phyloP scores from a whole-genome alignment of 1,140 invertebrate genomes.

The Drosophila miranda region DNA sequence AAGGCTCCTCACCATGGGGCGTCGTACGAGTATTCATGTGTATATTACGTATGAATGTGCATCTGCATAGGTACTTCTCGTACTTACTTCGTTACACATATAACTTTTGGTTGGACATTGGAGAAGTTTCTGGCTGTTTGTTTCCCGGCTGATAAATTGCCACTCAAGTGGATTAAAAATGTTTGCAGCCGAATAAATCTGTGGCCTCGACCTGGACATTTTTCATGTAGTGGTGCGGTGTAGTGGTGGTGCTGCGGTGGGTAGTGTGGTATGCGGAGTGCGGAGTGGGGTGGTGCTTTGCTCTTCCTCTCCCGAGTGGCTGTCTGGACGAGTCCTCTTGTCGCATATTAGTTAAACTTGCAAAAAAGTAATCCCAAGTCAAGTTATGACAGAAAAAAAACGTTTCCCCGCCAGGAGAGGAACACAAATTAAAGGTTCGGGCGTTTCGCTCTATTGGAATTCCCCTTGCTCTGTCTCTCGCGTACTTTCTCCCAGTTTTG shows the following conservation, averaged over 20 bases:
- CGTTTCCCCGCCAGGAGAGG: background rate
- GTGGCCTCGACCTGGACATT: slow-evolving; percentile 54
- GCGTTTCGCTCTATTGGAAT: slow-evolving; percentile 27
- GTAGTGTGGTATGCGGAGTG: too few species aligned
- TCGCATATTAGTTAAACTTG: slow-evolving; percentile 12
- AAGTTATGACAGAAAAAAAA: slow-evolving; percentile 6
- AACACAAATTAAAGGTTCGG: slow-evolving; percentile 33
- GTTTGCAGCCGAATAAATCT: slow-evolving; percentile 66
- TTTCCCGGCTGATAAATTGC: slow-evolving; percentile 66
- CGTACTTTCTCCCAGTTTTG: slow-evolving; percentile 3
- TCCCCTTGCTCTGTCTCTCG: slow-evolving; percentile 10
- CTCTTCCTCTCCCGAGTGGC: background rate
- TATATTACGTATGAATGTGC: slow-evolving; percentile 3
- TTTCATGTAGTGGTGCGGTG: slow-evolving; percentile 23
- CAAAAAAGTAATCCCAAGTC: slow-evolving; percentile 17
- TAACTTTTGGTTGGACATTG: slow-evolving; percentile 21
- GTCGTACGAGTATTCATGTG: background rate
- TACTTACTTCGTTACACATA: slow-evolving; percentile 17
- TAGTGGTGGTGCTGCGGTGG: slow-evolving; percentile 1
- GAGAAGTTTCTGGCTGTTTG: slow-evolving; percentile 11
- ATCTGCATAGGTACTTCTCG: too few species aligned
- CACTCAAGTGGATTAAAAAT: slow-evolving; percentile 82
- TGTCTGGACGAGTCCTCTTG: background rate
- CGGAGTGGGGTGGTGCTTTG: too few species aligned
- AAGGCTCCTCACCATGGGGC: background rate